phyloP scores from a whole-genome alignment of 2,113 vertebrate genomes.

The Chloebia gouldiae region DNA sequence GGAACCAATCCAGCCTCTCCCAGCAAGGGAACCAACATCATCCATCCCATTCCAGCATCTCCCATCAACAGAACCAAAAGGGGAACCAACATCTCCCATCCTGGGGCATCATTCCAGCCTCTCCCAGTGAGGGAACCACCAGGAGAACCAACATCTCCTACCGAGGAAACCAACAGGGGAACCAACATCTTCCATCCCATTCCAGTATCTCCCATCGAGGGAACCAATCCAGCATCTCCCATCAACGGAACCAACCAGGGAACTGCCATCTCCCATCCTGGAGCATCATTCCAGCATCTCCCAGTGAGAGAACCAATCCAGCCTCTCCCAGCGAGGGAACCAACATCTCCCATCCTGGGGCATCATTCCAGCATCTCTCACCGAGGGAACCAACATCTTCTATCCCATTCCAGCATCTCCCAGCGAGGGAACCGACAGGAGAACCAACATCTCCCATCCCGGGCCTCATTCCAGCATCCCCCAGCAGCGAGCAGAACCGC shows the following conservation, averaged over 20 bases:
- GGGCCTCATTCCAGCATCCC: neutral
- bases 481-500: accelerated
- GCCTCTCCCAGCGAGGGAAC: neutral
- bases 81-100: accelerated
- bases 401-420: neutral
- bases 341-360: no score
- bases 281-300: neutral
- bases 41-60: accelerated
- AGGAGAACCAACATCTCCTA: no score
- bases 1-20: neutral
- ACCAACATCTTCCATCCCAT: neutral
- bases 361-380: neutral
- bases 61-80: accelerated
- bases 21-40: accelerated
- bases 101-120: neutral
- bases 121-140: no score
- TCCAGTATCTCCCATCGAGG: neutral
- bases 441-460: accelerated
- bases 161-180: no score
- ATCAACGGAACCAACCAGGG: no score
- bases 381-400: neutral
- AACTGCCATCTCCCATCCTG: no score
- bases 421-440: no score
- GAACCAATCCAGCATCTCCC: neutral
- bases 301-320: neutral